A percentile compares a stretch with the other conserved stretches of the same genome.
Evolutionary conservation across 2,888 invertebrate genomes (phyloP).

Genomic region (Cephus nigrinus): DNA sequence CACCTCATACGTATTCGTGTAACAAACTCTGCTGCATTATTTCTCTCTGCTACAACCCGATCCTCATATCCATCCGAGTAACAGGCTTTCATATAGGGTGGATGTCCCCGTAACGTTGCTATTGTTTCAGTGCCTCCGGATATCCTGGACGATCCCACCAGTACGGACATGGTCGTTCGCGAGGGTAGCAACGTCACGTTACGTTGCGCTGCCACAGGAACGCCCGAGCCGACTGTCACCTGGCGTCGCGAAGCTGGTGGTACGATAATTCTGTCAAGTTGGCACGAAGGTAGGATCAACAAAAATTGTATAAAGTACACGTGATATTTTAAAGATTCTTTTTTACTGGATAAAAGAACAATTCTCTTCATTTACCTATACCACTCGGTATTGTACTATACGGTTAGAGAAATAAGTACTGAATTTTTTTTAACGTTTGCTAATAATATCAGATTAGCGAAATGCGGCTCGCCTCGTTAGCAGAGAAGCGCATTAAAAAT

Average conservation of each 20-base stretch:
- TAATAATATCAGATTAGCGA: neutral
- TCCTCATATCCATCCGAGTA: neutral
- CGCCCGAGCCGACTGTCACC: conserved; percentile 85
- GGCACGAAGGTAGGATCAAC: conserved; percentile 51
- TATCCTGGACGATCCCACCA: conserved; percentile 87
- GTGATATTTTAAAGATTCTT: neutral
- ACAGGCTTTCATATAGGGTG: neutral
- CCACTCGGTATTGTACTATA: neutral
- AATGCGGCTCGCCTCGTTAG: neutral
- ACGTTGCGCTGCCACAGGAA: conserved; percentile 87
- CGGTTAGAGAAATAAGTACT: neutral
- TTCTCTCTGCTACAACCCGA: neutral
- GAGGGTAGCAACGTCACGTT: conserved; percentile 90
- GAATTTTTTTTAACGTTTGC: neutral
- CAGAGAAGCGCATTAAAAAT: neutral
- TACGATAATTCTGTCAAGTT: conserved; percentile 68
- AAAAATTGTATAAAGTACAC: neutral
- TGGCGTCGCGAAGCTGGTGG: conserved; percentile 87
- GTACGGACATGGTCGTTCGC: conserved; percentile 85
- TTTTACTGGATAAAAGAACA: neutral
- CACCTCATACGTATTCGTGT: conserved; percentile 15
- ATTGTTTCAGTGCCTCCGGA: conserved; percentile 81
- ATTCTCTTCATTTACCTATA: neutral
- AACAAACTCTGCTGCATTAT: conserved; percentile 27
- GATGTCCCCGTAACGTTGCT: conserved; percentile 12